Conservation (phyloP, 2,113 vertebrate genomes). For the Opisthocomus hoazin region DNA sequence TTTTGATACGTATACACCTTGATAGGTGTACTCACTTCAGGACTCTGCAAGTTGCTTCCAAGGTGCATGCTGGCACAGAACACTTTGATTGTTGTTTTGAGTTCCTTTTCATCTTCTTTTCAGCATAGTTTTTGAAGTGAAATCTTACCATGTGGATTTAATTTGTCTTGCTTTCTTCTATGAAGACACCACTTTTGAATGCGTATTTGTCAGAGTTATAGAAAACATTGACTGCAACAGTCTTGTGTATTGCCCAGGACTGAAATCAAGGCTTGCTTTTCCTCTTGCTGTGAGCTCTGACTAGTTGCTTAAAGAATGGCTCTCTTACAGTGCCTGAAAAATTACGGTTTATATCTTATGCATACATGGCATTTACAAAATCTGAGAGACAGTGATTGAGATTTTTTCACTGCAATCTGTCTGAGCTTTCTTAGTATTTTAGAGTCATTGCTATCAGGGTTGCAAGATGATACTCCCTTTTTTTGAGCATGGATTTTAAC, state of each 20-base stretch:
- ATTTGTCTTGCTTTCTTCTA: background rate
- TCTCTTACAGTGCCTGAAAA: background rate
- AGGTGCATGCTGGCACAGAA: background rate
- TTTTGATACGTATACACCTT: background rate
- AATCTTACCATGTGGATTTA: background rate
- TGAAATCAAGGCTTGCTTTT: background rate
- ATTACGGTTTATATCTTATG: background rate
- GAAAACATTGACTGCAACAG: background rate
- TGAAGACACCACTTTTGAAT: background rate
- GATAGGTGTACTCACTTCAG: background rate
- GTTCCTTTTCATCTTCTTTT: background rate
- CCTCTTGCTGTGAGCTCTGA: background rate
- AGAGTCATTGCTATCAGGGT: background rate
- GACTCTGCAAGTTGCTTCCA: background rate
- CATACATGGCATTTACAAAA: background rate
- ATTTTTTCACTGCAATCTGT: background rate
- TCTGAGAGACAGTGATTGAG: background rate
- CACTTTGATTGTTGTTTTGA: background rate
- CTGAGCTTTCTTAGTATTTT: background rate
- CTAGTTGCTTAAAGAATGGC: background rate
- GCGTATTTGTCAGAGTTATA: background rate
- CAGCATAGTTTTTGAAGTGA: background rate
- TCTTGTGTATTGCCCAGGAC: background rate
- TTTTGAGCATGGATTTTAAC: background rate
- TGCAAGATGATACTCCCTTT: background rate